These are phyloP conservation scores for Dipus sagitta DNA, from an alignment of 2,797 vertebrate genomes.

Conservation along the genomic window DNA sequence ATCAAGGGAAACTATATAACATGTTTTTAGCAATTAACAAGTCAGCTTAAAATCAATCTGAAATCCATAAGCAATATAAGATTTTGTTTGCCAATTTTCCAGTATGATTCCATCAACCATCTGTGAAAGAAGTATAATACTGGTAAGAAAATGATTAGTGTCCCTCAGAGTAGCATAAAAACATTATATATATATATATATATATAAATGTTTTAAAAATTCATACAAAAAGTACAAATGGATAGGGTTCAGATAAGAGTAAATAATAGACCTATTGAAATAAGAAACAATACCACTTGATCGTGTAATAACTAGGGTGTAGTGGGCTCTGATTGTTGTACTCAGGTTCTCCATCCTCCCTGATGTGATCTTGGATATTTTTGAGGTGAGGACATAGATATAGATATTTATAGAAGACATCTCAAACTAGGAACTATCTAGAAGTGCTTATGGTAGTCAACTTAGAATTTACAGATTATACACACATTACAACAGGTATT, in stretches of 20 bases:
- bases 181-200: not conserved
- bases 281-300: not conserved
- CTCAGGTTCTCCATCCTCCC: not conserved
- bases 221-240: not conserved
- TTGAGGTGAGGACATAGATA: not conserved
- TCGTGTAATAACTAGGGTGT: not conserved
- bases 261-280: not conserved
- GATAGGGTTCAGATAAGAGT: not conserved
- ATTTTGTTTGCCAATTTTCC: not conserved
- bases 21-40: conserved; percentile 5
- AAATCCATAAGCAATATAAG: not conserved
- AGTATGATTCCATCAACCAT: not conserved
- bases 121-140: not conserved
- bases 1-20: not conserved
- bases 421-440: not conserved
- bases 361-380: not conserved
- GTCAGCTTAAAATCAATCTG: conserved; percentile 20
- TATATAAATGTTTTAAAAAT: not conserved
- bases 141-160: not conserved
- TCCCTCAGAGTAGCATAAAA: not conserved
- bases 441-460: not conserved
- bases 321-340: not conserved
- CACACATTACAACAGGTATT: not conserved
- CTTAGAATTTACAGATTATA: not conserved
- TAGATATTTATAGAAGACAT: not conserved